A percentile compares a stretch with the other conserved stretches of the same genome.
Conservation (phyloP, 2,797 vertebrate genomes). For the Squalus acanthias region DNA sequence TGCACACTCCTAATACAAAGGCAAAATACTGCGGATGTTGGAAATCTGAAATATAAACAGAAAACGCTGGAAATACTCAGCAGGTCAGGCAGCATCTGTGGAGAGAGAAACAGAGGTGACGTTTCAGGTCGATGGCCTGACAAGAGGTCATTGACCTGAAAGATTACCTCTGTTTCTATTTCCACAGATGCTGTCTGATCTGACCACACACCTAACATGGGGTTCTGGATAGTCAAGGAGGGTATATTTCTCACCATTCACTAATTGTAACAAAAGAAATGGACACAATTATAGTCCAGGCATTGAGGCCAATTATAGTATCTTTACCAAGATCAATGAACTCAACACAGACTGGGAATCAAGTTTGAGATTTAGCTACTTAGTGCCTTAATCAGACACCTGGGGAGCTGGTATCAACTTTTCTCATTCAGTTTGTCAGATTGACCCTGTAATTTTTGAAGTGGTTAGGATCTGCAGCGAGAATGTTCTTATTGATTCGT, state of each 20-base stretch:
- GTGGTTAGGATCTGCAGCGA: neutral
- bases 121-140: too few relatives aligned
- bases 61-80: too few relatives aligned
- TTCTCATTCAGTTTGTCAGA: neutral
- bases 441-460: neutral
- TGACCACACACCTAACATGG: neutral
- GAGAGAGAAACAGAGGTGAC: too few relatives aligned
- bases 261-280: neutral
- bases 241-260: neutral
- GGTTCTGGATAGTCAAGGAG: neutral
- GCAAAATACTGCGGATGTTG: too few relatives aligned
- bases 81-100: too few relatives aligned
- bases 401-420: neutral
- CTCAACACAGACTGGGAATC: neutral
- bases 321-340: neutral
- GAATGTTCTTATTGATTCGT: neutral
- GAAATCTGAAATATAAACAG: too few relatives aligned
- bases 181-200: too few relatives aligned
- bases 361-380: neutral
- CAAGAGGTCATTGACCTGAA: too few relatives aligned
- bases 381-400: neutral
- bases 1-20: too few relatives aligned
- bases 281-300: neutral
- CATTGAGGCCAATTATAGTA: neutral
- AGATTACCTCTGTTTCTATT: too few relatives aligned